Base-by-base conservation (phyloP, 2,113 vertebrate species). In the Barbus barbus region DNA sequence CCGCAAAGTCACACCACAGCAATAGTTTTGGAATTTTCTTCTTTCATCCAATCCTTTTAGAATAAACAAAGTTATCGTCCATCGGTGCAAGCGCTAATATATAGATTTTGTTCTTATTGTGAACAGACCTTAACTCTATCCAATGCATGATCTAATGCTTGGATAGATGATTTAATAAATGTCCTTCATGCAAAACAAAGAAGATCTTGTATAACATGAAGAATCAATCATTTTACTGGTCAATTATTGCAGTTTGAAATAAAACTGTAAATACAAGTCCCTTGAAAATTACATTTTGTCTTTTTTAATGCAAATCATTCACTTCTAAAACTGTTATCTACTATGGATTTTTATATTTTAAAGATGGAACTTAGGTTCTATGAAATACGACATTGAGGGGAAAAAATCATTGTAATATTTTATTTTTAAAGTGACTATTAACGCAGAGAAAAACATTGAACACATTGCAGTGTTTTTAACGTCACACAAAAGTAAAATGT, bases 261-360 rank as follows among this genome's bases (percentile, higher is more conserved):
- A 63, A 86, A 79, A 63, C 31, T 76, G 31, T 81, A 74, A 44
- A 80, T 63, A 63, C 58, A 60, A 82, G 3, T 24, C 69, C 48
- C 46, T 82, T 78, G 26, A 82, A 77, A 48, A 38, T 7, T 1
- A 24, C 9, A 33, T 41, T 41, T 9, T 26, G n/a, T 69, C 2
- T 67, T 72, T 14, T 67, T 60, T 22, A 22, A 26, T 41, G n/a
- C 3, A 20, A 26, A 28, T 7, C 5, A 61, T 63, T 65, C 3
- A 33, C 0, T 28, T 63, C 13, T 3, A 31, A 18, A 63, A 26
- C 13, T 28, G 13, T 58, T 58, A 22, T 63, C 14, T 3, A 11
- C 53, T n/a, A 5, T 31, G 38, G 46, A 48, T 9, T 22, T 24
- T 44, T 44, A 12, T 44, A 44, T 44, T 26, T 69, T 58, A 5